Evolutionary conservation across 2,888 invertebrate species (phyloP).

Genomic region (Melinopterus prodromus): DNA sequence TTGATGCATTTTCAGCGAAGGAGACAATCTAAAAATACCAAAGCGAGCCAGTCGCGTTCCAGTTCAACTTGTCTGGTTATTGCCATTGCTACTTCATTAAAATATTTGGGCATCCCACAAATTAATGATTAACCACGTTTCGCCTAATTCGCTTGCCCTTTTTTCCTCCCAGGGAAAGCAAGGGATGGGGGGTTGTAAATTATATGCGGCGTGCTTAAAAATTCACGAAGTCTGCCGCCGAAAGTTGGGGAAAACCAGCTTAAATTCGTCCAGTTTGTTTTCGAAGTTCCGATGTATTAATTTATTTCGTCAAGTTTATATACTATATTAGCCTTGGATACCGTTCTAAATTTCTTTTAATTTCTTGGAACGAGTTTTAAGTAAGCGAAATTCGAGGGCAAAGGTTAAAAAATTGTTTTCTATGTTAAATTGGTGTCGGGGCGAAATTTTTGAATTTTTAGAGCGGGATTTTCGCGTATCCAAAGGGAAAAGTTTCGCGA

Average conservation of each 20-base stretch:
- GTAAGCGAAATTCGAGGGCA: not conserved
- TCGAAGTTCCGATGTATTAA: not conserved
- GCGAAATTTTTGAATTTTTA: not conserved
- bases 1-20: constrained; percentile 17
- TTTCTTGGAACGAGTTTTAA: not conserved
- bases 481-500: not conserved
- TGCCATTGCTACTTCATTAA: not conserved
- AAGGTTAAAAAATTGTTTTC: not conserved
- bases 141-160: too few species aligned
- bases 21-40: constrained; percentile 14
- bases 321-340: not conserved
- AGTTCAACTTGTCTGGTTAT: constrained; percentile 1
- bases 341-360: not conserved
- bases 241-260: not conserved
- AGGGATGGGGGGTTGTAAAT: not conserved
- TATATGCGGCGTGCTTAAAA: not conserved
- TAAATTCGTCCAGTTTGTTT: not conserved
- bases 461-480: not conserved
- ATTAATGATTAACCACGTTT: not conserved
- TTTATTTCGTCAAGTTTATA: not conserved
- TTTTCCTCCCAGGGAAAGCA: not conserved
- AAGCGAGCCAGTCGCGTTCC: constrained; percentile 15
- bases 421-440: not conserved
- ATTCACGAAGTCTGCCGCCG: not conserved
- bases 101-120: not conserved